Conservation (phyloP, 2,113 vertebrate species). For the Pampusana beccarii region DNA sequence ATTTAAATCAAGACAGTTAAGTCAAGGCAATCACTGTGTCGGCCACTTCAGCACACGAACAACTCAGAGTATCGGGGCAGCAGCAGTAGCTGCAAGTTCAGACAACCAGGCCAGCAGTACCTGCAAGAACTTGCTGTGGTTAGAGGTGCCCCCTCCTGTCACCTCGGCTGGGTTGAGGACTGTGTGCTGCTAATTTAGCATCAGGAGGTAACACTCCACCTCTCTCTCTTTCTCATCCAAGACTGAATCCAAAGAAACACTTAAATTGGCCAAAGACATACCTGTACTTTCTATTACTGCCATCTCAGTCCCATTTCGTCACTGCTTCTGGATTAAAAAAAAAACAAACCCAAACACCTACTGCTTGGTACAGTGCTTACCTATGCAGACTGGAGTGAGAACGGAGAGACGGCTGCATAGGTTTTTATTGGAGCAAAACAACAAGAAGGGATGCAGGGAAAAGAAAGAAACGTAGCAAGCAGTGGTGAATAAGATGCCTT, state of each 20-base stretch:
- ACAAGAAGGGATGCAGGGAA: background rate
- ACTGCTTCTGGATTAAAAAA: background rate
- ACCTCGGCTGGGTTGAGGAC: background rate
- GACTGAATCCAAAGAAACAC: background rate
- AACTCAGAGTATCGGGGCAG: background rate
- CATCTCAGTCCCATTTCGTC: background rate
- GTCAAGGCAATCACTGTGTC: background rate
- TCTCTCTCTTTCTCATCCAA: background rate
- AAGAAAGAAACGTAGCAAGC: background rate
- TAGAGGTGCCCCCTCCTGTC: background rate
- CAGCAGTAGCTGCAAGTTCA: background rate
- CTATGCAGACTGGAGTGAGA: background rate
- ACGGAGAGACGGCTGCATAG: background rate
- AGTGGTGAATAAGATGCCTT: background rate
- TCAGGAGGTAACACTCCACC: background rate
- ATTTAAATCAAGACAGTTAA: background rate
- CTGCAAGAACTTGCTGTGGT: background rate
- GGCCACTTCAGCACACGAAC: background rate
- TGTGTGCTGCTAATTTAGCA: background rate
- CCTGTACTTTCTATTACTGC: background rate
- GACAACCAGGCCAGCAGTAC: accelerated
- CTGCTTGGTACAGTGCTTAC: background rate
- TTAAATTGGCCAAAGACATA: background rate
- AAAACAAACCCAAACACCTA: background rate
- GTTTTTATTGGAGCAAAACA: background rate